A percentile compares a stretch with the other conserved stretches of the same genome.
Conservation (phyloP, 2,113 vertebrate species). For the Chroicocephalus ridibundus region DNA sequence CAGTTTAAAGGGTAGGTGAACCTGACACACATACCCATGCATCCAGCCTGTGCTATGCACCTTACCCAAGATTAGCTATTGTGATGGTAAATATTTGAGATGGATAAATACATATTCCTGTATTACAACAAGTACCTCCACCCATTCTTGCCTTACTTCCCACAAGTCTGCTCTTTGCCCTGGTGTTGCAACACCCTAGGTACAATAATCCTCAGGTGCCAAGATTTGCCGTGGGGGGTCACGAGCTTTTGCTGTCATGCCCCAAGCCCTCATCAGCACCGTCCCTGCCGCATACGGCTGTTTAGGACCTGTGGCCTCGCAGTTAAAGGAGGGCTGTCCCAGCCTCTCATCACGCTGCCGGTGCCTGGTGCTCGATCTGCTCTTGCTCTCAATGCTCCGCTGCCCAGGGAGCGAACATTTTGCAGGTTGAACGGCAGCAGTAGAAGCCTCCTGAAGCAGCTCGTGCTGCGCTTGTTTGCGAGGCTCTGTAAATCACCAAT, state of each 20-base stretch:
- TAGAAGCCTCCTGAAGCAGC: neutral
- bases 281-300: rapidly evolving
- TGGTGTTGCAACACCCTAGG: rapidly evolving
- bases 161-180: neutral
- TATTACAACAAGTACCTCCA: neutral
- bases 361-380: rapidly evolving
- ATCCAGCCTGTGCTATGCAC: neutral
- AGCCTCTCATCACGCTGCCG: neutral
- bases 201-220: neutral
- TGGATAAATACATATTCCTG: neutral
- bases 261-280: neutral
- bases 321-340: neutral
- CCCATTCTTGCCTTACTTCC: neutral
- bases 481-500: neutral
- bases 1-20: neutral
- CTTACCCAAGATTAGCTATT: neutral
- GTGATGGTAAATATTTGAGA: neutral
- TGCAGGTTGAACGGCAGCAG: neutral
- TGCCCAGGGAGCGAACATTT: neutral
- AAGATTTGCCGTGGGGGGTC: neutral
- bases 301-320: neutral
- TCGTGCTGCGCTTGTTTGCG: neutral
- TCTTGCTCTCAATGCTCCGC: neutral
- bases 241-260: neutral
- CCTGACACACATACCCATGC: neutral